Evolutionary conservation across 2,113 vertebrate species (phyloP).

Genomic region (Elachura formosa): DNA sequence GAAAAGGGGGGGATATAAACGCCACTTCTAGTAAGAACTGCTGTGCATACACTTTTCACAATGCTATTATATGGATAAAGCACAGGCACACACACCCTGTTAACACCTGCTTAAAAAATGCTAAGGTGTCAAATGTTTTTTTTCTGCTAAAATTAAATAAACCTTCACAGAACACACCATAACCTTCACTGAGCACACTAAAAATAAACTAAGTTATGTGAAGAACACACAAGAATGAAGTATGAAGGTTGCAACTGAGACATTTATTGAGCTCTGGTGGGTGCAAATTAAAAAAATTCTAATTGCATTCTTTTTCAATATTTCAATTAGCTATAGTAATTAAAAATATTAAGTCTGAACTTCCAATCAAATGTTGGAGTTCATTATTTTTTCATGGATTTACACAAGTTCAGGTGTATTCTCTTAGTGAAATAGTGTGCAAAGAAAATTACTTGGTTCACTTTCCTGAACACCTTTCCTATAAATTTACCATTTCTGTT

Average conservation of each 20-base stretch:
- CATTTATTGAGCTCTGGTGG: background rate
- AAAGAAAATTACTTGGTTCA: background rate
- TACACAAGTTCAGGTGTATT: background rate
- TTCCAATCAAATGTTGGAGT: background rate
- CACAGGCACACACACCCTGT: background rate
- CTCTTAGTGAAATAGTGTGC: fast-evolving
- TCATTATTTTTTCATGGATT: background rate
- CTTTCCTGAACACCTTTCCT: background rate
- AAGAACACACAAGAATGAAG: background rate
- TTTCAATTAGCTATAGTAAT: background rate
- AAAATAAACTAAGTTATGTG: conserved; percentile 5
- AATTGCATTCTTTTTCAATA: background rate
- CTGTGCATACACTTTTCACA: background rate
- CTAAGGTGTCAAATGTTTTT: background rate
- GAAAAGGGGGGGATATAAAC: background rate
- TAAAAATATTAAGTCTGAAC: background rate
- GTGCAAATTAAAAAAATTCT: background rate
- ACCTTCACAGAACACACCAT: background rate
- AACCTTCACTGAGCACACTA: background rate
- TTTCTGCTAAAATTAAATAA: background rate
- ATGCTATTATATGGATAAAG: background rate
- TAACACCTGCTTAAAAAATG: background rate
- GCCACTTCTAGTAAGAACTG: background rate
- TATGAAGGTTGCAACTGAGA: background rate
- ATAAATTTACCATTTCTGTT: background rate